phyloP scores from a whole-genome alignment of 2,888 invertebrate genomes.

The Noctua janthina region DNA sequence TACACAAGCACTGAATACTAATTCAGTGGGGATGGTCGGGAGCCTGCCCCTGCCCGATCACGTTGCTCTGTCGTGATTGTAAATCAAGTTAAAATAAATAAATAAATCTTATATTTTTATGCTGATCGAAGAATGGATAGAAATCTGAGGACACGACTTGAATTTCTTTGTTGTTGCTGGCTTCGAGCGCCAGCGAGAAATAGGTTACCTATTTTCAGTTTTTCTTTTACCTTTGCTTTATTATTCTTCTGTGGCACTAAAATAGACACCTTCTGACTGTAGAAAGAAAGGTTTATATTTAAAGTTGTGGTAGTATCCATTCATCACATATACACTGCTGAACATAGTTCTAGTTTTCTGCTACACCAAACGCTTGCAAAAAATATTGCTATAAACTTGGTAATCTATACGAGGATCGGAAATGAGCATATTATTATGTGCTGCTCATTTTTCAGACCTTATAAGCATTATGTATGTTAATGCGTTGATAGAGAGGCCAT shows the following conservation, averaged over 20 bases:
- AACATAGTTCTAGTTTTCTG: background rate
- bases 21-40: constrained; percentile 41
- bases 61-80: constrained; percentile 60
- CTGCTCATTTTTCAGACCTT: background rate
- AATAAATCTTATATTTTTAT: constrained; percentile 57
- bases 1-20: constrained; percentile 58
- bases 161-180: constrained; percentile 28
- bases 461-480: background rate
- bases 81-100: constrained; percentile 65
- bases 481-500: too few species aligned
- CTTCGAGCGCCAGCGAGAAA: background rate
- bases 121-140: constrained; percentile 52
- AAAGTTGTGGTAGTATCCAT: background rate
- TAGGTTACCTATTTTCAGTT: background rate
- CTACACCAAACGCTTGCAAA: background rate
- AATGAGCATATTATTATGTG: background rate
- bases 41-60: constrained; percentile 41
- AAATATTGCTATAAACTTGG: background rate
- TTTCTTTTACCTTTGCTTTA: constrained; percentile 1
- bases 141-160: constrained; percentile 41
- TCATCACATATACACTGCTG: background rate
- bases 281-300: background rate
- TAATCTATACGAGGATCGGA: background rate
- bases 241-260: background rate
- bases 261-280: background rate